Percentiles rank a stretch among this genome's conserved stretches.
Evolutionary conservation across 2,888 invertebrate species (phyloP).

Genomic region (Mesorhabditis sp.): DNA sequence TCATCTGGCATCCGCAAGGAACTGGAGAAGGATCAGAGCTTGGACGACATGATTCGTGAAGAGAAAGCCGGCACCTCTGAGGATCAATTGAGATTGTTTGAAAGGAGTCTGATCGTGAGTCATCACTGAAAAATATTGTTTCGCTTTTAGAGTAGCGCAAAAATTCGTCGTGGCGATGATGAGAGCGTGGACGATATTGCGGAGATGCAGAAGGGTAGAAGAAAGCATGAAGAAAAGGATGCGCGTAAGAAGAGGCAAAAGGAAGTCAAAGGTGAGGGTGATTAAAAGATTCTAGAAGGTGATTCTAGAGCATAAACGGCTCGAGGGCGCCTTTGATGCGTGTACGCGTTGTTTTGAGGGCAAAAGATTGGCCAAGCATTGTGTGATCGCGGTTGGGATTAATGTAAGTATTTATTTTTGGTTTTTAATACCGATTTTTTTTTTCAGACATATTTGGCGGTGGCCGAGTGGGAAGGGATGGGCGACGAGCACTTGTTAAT

Average conservation of each 20-base stretch:
- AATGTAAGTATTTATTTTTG: constrained; percentile 63
- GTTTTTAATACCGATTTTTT: background rate
- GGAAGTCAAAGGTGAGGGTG: constrained; percentile 33
- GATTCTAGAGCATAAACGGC: constrained; percentile 69
- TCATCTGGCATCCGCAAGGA: constrained; percentile 41
- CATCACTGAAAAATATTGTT: constrained; percentile 5
- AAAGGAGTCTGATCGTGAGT: constrained; percentile 39
- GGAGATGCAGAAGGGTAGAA: constrained; percentile 42
- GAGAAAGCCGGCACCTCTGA: constrained; percentile 75
- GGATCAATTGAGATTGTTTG: constrained; percentile 77
- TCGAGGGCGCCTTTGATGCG: constrained; percentile 72
- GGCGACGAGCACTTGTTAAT: constrained; percentile 80
- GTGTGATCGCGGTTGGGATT: constrained; percentile 76
- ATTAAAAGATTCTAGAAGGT: background rate
- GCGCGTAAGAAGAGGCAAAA: constrained; percentile 24
- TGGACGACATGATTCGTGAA: constrained; percentile 64
- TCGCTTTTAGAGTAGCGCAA: constrained; percentile 39
- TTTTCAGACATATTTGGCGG: constrained; percentile 71
- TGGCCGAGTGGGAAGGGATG: constrained; percentile 78
- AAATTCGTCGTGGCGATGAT: constrained; percentile 45
- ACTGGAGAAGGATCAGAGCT: constrained; percentile 35
- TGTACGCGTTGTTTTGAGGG: constrained; percentile 82
- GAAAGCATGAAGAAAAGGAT: constrained; percentile 45
- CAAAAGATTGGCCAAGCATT: constrained; percentile 75
- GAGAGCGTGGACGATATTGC: constrained; percentile 52